phyloP scores from a whole-genome alignment of 2,797 vertebrate species.

The Apodemus agrarius region DNA sequence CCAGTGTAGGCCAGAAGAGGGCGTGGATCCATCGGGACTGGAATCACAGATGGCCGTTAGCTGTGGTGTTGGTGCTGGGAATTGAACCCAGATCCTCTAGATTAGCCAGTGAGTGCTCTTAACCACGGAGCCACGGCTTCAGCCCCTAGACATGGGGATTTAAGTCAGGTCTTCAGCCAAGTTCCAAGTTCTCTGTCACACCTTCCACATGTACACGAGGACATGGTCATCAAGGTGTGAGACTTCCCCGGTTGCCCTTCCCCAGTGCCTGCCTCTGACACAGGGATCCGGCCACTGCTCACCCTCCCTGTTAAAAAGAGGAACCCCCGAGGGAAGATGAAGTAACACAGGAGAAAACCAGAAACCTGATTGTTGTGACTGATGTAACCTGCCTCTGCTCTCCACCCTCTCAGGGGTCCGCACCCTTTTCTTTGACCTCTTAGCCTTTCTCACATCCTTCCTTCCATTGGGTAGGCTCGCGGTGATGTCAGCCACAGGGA shows the following conservation, averaged over 20 bases:
- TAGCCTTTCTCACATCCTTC: background rate
- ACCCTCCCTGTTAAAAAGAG: conserved; percentile 2
- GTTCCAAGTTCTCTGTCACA: background rate
- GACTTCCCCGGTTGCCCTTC: background rate
- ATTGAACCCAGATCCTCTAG: background rate
- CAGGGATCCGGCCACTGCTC: conserved; percentile 18
- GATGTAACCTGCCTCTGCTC: background rate
- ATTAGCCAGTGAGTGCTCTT: no score
- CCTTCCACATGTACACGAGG: background rate
- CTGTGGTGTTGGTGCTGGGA: background rate
- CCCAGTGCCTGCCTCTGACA: background rate
- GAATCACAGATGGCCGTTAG: background rate
- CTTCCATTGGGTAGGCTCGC: background rate
- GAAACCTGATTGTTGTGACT: background rate
- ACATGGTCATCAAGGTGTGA: background rate
- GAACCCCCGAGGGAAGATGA: conserved; percentile 24
- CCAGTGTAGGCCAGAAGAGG: background rate
- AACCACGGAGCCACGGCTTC: background rate
- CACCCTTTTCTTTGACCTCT: conserved; percentile 2
- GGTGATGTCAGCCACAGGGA: background rate
- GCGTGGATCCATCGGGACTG: background rate
- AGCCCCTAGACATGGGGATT: background rate
- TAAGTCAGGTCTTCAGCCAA: background rate
- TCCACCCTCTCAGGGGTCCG: conserved; percentile 40
- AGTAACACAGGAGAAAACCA: conserved; percentile 14